phyloP scores from a whole-genome alignment of 1,140 invertebrate genomes.

The Calycopis cecrops region DNA sequence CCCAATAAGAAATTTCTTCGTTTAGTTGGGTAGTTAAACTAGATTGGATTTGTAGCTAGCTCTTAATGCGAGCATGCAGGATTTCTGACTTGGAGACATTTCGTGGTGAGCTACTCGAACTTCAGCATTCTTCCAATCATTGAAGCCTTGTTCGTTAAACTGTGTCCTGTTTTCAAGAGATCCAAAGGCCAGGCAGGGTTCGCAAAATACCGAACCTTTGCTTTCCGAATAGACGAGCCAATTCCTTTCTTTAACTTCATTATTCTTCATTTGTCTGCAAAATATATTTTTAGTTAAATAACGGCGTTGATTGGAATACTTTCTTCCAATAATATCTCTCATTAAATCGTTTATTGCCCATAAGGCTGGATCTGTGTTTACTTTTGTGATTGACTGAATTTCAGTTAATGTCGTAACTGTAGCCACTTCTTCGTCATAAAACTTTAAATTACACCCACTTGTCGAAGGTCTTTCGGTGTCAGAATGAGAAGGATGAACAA shows the following conservation, averaged over 20 bases:
- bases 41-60: no score
- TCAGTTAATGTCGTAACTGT: no score
- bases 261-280: conserved; percentile 18
- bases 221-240: conserved; percentile 20
- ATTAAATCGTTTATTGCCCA: no score
- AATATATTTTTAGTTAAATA: conserved; percentile 14
- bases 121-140: conserved; percentile 22
- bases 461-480: no score
- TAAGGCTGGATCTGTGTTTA: no score
- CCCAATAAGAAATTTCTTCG: no score
- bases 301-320: not conserved
- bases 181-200: conserved; percentile 13
- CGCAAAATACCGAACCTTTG: conserved; percentile 16
- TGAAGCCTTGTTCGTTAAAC: conserved; percentile 17
- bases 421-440: no score
- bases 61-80: conserved; percentile 13
- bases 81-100: conserved; percentile 17
- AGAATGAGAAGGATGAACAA: no score
- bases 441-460: no score
- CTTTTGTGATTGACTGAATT: no score
- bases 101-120: conserved; percentile 17
- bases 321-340: no score
- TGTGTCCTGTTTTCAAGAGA: conserved; percentile 15
- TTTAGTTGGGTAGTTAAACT: no score
- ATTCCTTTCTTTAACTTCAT: conserved; percentile 19